Percentiles rank a stretch among this genome's conserved stretches.
phyloP scores from a whole-genome alignment of 2,888 invertebrate species.

The Seira musarum region DNA sequence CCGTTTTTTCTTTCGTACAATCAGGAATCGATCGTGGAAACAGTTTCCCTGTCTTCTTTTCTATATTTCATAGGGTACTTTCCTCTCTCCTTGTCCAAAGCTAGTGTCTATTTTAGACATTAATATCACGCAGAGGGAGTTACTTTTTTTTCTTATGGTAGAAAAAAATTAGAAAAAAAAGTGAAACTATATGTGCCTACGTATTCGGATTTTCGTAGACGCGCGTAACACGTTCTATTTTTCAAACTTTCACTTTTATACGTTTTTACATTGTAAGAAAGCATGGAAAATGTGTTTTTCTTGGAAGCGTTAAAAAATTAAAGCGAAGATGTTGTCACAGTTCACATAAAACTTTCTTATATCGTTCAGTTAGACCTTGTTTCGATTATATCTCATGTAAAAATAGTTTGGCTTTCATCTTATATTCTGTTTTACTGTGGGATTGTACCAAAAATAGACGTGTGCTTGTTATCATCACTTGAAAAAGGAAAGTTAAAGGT shows the following conservation, averaged over 20 bases:
- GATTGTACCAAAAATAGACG: no score
- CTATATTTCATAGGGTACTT: constrained; percentile 13
- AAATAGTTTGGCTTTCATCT: not conserved
- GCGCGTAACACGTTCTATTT: not conserved
- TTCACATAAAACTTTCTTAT: no score
- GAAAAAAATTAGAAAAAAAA: constrained; percentile 7
- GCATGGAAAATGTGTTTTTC: no score
- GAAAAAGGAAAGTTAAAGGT: constrained; percentile 45
- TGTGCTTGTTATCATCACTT: constrained; percentile 37
- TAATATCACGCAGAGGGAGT: not conserved
- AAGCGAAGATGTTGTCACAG: no score
- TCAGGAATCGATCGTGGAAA: constrained; percentile 58
- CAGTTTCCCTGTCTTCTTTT: constrained; percentile 42
- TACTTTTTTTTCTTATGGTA: constrained; percentile 9
- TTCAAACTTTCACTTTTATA: constrained; percentile 8
- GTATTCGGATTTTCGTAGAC: not conserved
- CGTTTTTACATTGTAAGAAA: no score
- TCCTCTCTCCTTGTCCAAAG: constrained; percentile 2
- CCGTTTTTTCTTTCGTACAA: no score
- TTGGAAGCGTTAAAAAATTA: no score
- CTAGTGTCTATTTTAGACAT: constrained; percentile 32
- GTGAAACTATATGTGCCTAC: not conserved
- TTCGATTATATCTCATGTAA: constrained; percentile 16
- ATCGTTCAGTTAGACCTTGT: constrained; percentile 7
- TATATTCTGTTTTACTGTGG: constrained; percentile 2